Base-by-base conservation (phyloP, 2,888 invertebrate species). In the Epinotia bilunana region DNA sequence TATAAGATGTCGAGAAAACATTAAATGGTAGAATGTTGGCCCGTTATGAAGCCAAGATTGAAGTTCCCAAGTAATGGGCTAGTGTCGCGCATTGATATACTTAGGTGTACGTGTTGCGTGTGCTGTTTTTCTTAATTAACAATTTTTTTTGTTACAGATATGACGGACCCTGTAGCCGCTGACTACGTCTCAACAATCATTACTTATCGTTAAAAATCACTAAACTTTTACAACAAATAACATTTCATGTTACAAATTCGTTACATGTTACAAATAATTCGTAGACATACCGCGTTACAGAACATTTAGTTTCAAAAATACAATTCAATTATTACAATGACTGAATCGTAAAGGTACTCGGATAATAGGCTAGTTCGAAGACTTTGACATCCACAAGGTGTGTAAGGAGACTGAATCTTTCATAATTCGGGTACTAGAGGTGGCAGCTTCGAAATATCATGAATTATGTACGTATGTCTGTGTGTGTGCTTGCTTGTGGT, bases 391-490 rank as follows among this genome's bases (percentile, higher is more conserved):
- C 82, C 79, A 80, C 82, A 83, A 81, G 77, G 77, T 64, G 68
- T 86, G 83, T 46, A 76, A 78, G 84, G 53, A 60, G 86, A 9
- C 81, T 81, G 84, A 39, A 79, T 79, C 6, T 58, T 75, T 74
- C 73, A 79, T 79, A 76, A 80, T 86, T 76, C 76, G 82, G 81
- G 80, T 76, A 88, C 83, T 90, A 83, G 85, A 84, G 88, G 93
- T 93, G 93, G 93, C 93, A 93, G 93, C 92, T 90, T 84, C 86
- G 79, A 62, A 79, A 77, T 80, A 81, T 82, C 85, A 85, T 87
- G 86, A 81, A 78, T 77, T 78, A 79, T 83, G 80, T 76, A 83
- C 33, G 55, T 70, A 12, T 83, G 83, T 71, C 67, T 57, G 57
- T 74, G 71, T 76, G 72, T 80, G 79, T 72, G 53, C n/a, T 78